These are phyloP conservation scores for Okapia johnstoni DNA, from an alignment of 2,113 vertebrate species.

Conservation along the genomic window DNA sequence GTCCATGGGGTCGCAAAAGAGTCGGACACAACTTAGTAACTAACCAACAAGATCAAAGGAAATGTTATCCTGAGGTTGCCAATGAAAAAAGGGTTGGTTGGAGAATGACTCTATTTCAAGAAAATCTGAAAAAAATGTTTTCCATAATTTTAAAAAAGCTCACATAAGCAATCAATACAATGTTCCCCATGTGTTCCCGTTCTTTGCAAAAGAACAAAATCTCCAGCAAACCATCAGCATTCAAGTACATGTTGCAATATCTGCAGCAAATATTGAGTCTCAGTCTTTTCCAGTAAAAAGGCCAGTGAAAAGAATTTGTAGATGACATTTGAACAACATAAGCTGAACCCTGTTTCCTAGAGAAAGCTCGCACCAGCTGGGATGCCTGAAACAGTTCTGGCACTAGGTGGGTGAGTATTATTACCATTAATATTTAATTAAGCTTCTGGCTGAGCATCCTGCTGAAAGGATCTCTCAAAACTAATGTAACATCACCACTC, in stretches of 20 bases:
- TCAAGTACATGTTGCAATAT: not conserved
- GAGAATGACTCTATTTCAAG: not conserved
- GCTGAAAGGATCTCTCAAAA: slow-evolving; percentile 1
- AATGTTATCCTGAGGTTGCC: not conserved
- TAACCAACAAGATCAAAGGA: not conserved
- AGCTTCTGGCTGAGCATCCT: not conserved
- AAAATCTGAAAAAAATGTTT: not conserved
- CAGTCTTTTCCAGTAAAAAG: not conserved
- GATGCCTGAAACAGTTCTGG: not conserved
- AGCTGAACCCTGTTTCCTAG: not conserved
- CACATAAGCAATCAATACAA: not conserved
- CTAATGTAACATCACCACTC: not conserved
- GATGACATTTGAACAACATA: not conserved
- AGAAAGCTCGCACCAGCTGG: not conserved
- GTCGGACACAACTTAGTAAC: not conserved
- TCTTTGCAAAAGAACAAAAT: not conserved
- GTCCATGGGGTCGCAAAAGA: not conserved
- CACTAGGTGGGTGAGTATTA: not conserved
- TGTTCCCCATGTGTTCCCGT: not conserved
- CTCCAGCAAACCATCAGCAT: not conserved
- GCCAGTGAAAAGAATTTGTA: not conserved
- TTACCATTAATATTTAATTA: slow-evolving; percentile 8
- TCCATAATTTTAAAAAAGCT: not conserved
- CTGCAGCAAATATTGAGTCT: not conserved
- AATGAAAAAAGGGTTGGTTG: not conserved